Base-by-base conservation (phyloP, 2,797 vertebrate species). In the Microcaecilia unicolor region DNA sequence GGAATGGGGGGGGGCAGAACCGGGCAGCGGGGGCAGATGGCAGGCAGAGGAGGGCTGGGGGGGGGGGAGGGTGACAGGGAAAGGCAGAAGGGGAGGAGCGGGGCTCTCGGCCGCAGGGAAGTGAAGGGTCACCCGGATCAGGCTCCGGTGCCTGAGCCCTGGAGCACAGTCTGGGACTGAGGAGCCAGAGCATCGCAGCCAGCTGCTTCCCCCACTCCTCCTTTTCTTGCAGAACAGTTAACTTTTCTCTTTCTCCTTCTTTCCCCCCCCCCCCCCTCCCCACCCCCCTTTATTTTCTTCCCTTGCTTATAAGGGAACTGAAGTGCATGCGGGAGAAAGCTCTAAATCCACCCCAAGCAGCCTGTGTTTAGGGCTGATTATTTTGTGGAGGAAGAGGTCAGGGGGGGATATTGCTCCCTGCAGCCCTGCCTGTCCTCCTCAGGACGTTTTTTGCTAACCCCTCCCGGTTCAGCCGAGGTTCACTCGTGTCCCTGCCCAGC, bases 101-200 rank as follows among this genome's bases (percentile, higher is more conserved):
- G 44, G 33, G 44, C 35, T 50, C 51, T 81, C 69, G 87, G 86
- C 84, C 84, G 85, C 87, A 83, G 81, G 86, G 78, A 83, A 89
- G 87, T 62, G 88, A 81, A 87, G 90, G 90, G 91, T 93, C 92
- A 91, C 81, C 64, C 69, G 83, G 80, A 84, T 82, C 86, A 83
- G 80, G 78, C 81, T 18, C 16, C 10, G 17, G 14, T 22, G 18
- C 7, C 27, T 10, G 13, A 22, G 12, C 10, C 18, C n/a, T 15
- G 26, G 26, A 16, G 6, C 14, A 22, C 21, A 10, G n/a, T n/a
- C n/a, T n/a, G n/a, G n/a, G n/a, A n/a, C n/a, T n/a, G n/a, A n/a
- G n/a, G n/a, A n/a, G n/a, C n/a, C 41, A 48, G 41, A 64, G 33
- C 46, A 18, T 43, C 18, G 47, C 55, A 20, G 54, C 53, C 21